Evolutionary conservation across 2,113 vertebrate genomes (phyloP).

Genomic region (Neotoma lepida): DNA sequence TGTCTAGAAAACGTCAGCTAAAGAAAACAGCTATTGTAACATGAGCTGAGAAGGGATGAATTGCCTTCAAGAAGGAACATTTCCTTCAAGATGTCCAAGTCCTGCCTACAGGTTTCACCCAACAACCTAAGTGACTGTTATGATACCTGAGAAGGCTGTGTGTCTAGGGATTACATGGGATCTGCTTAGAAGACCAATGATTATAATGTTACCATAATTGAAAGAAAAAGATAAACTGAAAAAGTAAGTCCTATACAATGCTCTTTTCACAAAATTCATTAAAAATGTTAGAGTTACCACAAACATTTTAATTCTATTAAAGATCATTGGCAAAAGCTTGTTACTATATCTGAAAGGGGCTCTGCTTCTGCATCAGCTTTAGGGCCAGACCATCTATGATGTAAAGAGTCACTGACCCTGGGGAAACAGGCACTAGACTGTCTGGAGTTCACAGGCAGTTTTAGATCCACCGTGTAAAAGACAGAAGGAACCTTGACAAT

Average conservation of each 20-base stretch:
- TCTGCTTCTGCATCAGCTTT: slow-evolving; percentile 35
- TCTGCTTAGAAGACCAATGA: slow-evolving; percentile 46
- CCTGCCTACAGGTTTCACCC: slow-evolving; percentile 44
- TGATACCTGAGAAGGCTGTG: not conserved
- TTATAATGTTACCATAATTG: slow-evolving; percentile 40
- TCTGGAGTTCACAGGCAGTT: slow-evolving; percentile 76
- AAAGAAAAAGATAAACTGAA: slow-evolving; percentile 73
- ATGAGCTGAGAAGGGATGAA: slow-evolving; percentile 61
- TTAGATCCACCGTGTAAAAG: slow-evolving; percentile 66
- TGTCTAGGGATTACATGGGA: slow-evolving; percentile 50
- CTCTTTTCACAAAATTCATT: slow-evolving; percentile 65
- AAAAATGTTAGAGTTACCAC: slow-evolving; percentile 81
- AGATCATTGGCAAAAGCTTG: slow-evolving; percentile 67
- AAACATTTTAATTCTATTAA: slow-evolving; percentile 71
- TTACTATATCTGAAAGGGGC: slow-evolving; percentile 49
- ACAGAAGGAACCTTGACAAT: slow-evolving; percentile 29
- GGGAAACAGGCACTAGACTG: slow-evolving; percentile 64
- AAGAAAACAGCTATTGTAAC: slow-evolving; percentile 56
- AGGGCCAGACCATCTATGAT: slow-evolving; percentile 37
- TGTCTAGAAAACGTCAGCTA: slow-evolving; percentile 66
- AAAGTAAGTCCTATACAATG: slow-evolving; percentile 73
- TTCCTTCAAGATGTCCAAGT: slow-evolving; percentile 53
- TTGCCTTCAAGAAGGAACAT: not conserved
- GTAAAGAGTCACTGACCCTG: slow-evolving; percentile 60
- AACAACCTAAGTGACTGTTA: slow-evolving; percentile 22